These are phyloP conservation scores for Ptychochromis oligacanthus DNA, from an alignment of 2,113 vertebrate genomes.

Conservation along the genomic window DNA sequence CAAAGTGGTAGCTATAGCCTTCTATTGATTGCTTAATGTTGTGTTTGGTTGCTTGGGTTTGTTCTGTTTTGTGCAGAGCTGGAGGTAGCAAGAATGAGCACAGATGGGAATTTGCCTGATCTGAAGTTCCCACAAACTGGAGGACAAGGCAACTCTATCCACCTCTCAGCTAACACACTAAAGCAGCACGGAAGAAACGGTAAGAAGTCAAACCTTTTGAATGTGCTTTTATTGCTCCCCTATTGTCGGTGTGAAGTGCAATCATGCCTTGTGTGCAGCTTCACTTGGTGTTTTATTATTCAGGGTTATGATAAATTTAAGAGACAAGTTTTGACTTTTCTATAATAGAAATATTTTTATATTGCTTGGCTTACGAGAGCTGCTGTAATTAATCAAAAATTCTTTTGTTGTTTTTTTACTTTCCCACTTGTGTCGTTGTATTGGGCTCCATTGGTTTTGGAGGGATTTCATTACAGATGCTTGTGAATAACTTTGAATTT, in stretches of 20 bases:
- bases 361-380: not conserved
- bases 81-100: slow-evolving; percentile 96
- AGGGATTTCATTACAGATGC: slow-evolving; percentile 27
- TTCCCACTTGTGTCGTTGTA: not conserved
- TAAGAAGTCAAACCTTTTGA: slow-evolving; percentile 60
- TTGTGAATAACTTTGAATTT: slow-evolving; percentile 42
- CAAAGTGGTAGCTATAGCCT: not conserved
- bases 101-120: slow-evolving; percentile 94
- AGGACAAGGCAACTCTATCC: slow-evolving; percentile 90
- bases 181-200: slow-evolving; percentile 96
- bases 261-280: not conserved
- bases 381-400: slow-evolving; percentile 28
- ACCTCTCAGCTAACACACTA: slow-evolving; percentile 94
- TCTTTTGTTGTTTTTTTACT: not conserved
- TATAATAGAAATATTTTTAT: not conserved
- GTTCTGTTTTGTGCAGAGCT: slow-evolving; percentile 82
- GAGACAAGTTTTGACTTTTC: not conserved
- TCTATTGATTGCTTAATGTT: slow-evolving; percentile 2
- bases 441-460: not conserved
- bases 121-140: slow-evolving; percentile 93
- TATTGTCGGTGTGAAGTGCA: slow-evolving; percentile 7
- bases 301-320: not conserved
- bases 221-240: not conserved
- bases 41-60: not conserved
- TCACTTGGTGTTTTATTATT: not conserved